Conservation (phyloP, 2,888 invertebrate genomes). For the Hyalella azteca region DNA sequence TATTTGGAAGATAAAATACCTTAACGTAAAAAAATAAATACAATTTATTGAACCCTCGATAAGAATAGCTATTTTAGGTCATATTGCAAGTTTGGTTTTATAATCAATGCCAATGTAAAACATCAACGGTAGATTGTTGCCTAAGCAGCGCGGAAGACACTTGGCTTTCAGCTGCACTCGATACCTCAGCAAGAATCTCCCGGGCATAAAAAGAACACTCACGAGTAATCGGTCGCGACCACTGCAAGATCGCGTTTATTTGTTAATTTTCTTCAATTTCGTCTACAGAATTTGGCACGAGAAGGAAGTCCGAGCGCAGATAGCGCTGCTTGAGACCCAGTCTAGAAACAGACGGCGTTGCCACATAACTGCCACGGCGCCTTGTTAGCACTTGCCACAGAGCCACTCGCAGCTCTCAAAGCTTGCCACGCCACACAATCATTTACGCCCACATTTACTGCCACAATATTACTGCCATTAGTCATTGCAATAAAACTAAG, state of each 20-base stretch:
- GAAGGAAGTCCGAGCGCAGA: constrained; percentile 17
- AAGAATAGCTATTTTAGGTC: too few species aligned
- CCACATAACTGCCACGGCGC: not conserved
- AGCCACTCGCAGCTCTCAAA: not conserved
- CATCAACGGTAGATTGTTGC: too few species aligned
- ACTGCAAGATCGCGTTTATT: constrained; percentile 28
- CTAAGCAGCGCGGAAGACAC: too few species aligned
- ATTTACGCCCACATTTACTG: too few species aligned
- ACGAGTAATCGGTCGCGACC: constrained; percentile 21
- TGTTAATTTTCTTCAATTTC: constrained; percentile 21
- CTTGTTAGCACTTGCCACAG: not conserved
- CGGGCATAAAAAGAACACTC: constrained; percentile 3
- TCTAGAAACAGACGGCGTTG: not conserved
- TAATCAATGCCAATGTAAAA: too few species aligned
- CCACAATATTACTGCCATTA: too few species aligned
- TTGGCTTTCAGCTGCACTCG: not conserved
- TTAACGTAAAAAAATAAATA: too few species aligned
- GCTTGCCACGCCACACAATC: too few species aligned
- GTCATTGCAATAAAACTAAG: too few species aligned
- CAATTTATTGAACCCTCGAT: too few species aligned
- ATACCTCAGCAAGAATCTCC: not conserved
- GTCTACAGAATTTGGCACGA: constrained; percentile 18
- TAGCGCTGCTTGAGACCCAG: not conserved
- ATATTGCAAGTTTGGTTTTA: too few species aligned
- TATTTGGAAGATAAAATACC: too few species aligned